A percentile compares a stretch with the other conserved stretches of the same genome.
These are phyloP conservation scores for Trigoniulus corallinus DNA, from an alignment of 1,140 invertebrate genomes.

Conservation along the genomic window DNA sequence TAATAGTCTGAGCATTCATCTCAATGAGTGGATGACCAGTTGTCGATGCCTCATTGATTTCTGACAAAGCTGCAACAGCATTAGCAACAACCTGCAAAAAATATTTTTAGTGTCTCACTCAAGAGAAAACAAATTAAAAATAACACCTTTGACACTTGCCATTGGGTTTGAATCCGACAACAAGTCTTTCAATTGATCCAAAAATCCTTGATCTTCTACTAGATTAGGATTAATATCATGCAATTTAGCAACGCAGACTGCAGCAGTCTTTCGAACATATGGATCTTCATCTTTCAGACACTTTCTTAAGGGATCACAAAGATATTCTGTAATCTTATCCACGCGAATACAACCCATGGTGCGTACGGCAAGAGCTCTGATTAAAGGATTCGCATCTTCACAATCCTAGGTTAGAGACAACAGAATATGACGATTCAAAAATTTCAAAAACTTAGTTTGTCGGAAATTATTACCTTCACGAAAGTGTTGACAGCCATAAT, in stretches of 20 bases:
- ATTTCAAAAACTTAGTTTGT: slow-evolving; percentile 1
- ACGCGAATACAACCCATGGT: slow-evolving; percentile 99
- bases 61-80: slow-evolving; percentile 94
- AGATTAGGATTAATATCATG: slow-evolving; percentile 97
- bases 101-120: background rate
- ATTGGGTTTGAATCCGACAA: slow-evolving; percentile 99
- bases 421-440: background rate
- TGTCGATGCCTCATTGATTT: slow-evolving; percentile 93
- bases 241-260: slow-evolving; percentile 96
- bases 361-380: slow-evolving; percentile 90
- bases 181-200: slow-evolving; percentile 92
- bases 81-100: slow-evolving; percentile 78
- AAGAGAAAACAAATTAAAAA: background rate
- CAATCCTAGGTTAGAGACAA: slow-evolving; percentile 57
- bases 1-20: slow-evolving; percentile 94
- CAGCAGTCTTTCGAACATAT: slow-evolving; percentile 97
- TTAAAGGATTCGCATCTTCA: slow-evolving; percentile 98
- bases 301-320: slow-evolving; percentile 95
- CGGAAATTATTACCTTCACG: slow-evolving; percentile 77
- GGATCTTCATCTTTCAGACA: slow-evolving; percentile 99
- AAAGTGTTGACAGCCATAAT: slow-evolving; percentile 99
- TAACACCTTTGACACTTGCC: slow-evolving; percentile 30
- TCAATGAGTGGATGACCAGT: slow-evolving; percentile 84
- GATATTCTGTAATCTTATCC: slow-evolving; percentile 99
- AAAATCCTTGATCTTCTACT: slow-evolving; percentile 95